phyloP scores from a whole-genome alignment of 2,113 vertebrate genomes.

The Lota lota region DNA sequence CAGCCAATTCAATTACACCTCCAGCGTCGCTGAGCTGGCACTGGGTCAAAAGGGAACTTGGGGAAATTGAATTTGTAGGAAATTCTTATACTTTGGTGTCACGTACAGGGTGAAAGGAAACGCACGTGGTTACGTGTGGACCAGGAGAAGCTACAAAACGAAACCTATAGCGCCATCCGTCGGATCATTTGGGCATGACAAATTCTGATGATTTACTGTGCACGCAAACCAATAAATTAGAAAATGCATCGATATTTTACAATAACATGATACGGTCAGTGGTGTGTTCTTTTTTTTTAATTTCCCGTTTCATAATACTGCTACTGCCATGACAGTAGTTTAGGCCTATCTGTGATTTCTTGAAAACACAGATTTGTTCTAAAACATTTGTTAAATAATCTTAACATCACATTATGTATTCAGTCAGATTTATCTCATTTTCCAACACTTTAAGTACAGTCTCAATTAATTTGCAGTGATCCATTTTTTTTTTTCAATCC shows the following conservation, averaged over 20 bases:
- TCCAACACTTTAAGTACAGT: too few species aligned
- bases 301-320: too few species aligned
- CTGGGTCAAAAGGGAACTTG: conserved; percentile 44
- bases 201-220: background rate
- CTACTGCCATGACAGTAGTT: too few species aligned
- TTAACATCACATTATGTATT: background rate
- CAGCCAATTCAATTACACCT: conserved; percentile 64
- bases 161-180: conserved; percentile 50
- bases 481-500: background rate
- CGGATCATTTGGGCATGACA: conserved; percentile 25
- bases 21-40: conserved; percentile 61
- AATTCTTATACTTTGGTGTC: conserved; percentile 55
- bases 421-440: background rate
- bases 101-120: conserved; percentile 2
- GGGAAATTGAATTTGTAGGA: background rate
- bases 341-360: background rate
- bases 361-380: background rate
- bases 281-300: too few species aligned
- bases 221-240: background rate
- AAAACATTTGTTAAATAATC: background rate
- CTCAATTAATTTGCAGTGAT: background rate
- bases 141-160: conserved; percentile 34
- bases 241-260: too few species aligned
- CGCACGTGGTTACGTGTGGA: conserved; percentile 10
- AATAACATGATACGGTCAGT: too few species aligned